Base-by-base conservation (phyloP, 2,888 invertebrate species). In the Pollenia labialis region DNA sequence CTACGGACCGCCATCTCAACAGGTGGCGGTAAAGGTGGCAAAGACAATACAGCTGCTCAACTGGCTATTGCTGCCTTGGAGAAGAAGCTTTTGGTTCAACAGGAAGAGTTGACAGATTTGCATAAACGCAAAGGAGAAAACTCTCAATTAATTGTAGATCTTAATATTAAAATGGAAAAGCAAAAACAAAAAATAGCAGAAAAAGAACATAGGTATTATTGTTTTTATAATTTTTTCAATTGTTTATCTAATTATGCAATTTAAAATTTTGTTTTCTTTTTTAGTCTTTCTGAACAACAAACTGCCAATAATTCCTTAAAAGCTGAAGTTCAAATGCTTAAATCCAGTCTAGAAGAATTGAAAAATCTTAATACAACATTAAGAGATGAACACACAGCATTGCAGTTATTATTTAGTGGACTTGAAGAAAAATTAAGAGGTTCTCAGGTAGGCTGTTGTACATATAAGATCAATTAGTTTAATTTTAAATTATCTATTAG, bases 321-420 rank as follows among this genome's bases (percentile, higher is more conserved):
- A 89, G 95, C 96, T 58, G 97, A 97, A 93, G 95, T 97, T 75
- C 95, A 95, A 90, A 95, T 96, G 94, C 95, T 96, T 89, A 95
- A 95, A 91, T 95, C 94, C 84, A 96, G 95, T 90, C 95, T 97
- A 93, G 94, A 95, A 84, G 97, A 97, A 92, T 93, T 98, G 72
- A 96, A 98, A 93, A 95, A 96, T 88, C 94, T 97, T 12, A 98
- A 98, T 94, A 97, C 98, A 94, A 96, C 97, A 89, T 93, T 99
- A 81, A 95, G 97, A 90, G 99, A 99, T 94, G 99, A 99, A 94
- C 97, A 99, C 92, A 97, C 98, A 93, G 98, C 99, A 0, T 93
- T 99, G 85, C 98, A 99, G 92, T 94, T 99, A 89, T 97, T 98
- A 2, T 98, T 97, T 94, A 96, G 96, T 81, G 95, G 97, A 10